A percentile compares a stretch with the other conserved stretches of the same genome.
Evolutionary conservation across 2,888 invertebrate species (phyloP).

Genomic region (Microdon myrmicae): DNA sequence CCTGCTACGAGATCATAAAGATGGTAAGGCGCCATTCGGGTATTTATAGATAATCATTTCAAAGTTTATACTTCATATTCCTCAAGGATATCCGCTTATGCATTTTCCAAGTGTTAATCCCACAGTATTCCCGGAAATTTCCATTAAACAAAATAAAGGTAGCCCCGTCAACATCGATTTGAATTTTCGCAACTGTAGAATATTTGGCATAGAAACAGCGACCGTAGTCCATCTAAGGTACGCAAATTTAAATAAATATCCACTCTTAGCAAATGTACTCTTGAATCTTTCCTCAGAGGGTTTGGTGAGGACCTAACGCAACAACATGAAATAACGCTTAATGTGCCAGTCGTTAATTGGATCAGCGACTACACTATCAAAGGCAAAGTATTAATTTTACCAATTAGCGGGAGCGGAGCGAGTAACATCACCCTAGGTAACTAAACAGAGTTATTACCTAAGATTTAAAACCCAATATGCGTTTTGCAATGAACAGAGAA

Average conservation of each 20-base stretch:
- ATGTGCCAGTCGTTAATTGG: conserved; percentile 11
- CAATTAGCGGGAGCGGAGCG: conserved; percentile 60
- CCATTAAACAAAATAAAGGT: conserved; percentile 52
- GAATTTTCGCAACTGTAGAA: conserved; percentile 38
- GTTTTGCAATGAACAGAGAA: conserved; percentile 31
- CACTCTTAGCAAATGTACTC: neutral
- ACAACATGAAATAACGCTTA: conserved; percentile 50
- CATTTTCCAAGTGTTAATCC: conserved; percentile 51
- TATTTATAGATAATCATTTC: neutral
- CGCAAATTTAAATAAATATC: neutral
- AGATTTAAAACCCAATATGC: too few species aligned
- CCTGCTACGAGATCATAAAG: conserved; percentile 20
- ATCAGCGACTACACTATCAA: conserved; percentile 58
- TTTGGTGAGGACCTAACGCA: conserved; percentile 54
- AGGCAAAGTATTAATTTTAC: conserved; percentile 62
- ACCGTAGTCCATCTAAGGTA: conserved; percentile 39
- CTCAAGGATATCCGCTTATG: conserved; percentile 39
- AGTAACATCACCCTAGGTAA: conserved; percentile 55
- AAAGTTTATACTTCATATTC: neutral
- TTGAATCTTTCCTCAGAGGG: conserved; percentile 54
- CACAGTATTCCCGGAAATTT: conserved; percentile 32
- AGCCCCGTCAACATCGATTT: conserved; percentile 56
- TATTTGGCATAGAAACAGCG: conserved; percentile 26
- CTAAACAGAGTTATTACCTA: too few species aligned
- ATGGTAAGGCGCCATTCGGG: conserved; percentile 6